Base-by-base conservation (phyloP, 1,140 invertebrate genomes). In the Dryas iulia region DNA sequence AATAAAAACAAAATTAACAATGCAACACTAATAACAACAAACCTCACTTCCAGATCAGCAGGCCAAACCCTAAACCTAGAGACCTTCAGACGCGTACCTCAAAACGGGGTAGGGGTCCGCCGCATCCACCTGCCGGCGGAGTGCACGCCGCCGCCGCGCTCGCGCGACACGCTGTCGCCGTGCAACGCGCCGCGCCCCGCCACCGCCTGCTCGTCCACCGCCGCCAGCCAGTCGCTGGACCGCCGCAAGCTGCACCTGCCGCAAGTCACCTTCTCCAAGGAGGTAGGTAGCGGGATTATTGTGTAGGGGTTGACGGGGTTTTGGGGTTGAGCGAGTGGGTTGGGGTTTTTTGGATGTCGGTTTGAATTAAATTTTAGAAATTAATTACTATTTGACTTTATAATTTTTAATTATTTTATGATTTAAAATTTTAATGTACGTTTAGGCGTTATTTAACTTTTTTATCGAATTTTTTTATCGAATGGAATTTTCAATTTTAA, bases 181-280 rank as follows among this genome's bases (percentile, higher is more conserved):
- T n/a, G n/a, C n/a, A n/a, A n/a, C 10, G 77, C 78, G 4, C 78
- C 84, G 0, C 72, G 92, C 60, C 93, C 93, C 3, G 93, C 94
- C 21, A 94, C 93, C 26, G 93, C 89, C 24, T 91, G 90, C 75
- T 89, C 89, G 6, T 88, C 89, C 0, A 90, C 88, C 69, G 87
- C 89, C 0, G 90, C 88, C 69, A 87, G 87, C 75, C 83, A 86
- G 63, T 89, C 83, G 1, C 73, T 87, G 4, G 87, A 87, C 73
- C 92, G 94, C 76, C 91, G 94, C 81, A 93, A 94, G 69, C 87
- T 95, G 12, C 94, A 95, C 74, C 92, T 96, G 69, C 96, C 95
- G 12, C 95, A 96, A 92, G 95, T 97, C 79, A 96, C 96, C 28
- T 97, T 97, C 92, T 96, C 94, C 82, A 95, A 95, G 86, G 96